Percentiles rank a stretch among this genome's conserved stretches.
These are phyloP conservation scores for Vanessa atalanta DNA, from an alignment of 1,140 invertebrate genomes.

Conservation along the genomic window DNA sequence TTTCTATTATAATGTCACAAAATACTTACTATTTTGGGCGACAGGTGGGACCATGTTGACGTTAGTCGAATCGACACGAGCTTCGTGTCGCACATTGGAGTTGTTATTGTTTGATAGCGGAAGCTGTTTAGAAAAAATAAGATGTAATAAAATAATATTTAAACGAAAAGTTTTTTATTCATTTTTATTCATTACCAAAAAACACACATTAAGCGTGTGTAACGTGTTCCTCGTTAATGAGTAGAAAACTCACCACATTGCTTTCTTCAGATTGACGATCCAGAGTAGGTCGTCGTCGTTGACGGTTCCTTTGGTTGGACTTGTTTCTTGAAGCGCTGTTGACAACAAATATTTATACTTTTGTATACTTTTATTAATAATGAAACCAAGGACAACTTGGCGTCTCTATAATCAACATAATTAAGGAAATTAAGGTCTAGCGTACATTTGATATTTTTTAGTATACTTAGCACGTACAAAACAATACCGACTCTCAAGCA, in stretches of 20 bases:
- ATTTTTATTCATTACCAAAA: not conserved
- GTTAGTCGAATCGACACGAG: conserved; percentile 55
- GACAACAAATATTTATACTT: conserved; percentile 14
- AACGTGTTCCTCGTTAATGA: not conserved
- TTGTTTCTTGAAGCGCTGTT: conserved; percentile 67
- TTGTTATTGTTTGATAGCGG: conserved; percentile 54
- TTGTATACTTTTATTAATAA: too few relatives aligned
- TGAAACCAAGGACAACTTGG: too few relatives aligned
- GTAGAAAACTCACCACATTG: conserved; percentile 42
- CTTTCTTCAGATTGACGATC: conserved; percentile 63
- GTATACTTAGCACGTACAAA: too few relatives aligned
- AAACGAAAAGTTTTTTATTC: too few relatives aligned
- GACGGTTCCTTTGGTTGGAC: conserved; percentile 67
- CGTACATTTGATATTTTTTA: too few relatives aligned
- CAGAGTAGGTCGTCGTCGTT: conserved; percentile 60
- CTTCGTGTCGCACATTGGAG: conserved; percentile 58
- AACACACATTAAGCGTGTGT: not conserved
- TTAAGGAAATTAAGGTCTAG: too few relatives aligned
- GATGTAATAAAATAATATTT: conserved; percentile 18
- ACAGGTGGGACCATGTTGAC: conserved; percentile 63
- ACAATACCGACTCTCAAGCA: too few relatives aligned
- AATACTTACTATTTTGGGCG: conserved; percentile 57
- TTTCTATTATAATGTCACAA: not conserved
- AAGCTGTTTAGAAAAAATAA: conserved; percentile 42
- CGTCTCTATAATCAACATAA: too few relatives aligned